Base-by-base conservation (phyloP, 2,888 invertebrate species). In the Subacronicta megacephala region DNA sequence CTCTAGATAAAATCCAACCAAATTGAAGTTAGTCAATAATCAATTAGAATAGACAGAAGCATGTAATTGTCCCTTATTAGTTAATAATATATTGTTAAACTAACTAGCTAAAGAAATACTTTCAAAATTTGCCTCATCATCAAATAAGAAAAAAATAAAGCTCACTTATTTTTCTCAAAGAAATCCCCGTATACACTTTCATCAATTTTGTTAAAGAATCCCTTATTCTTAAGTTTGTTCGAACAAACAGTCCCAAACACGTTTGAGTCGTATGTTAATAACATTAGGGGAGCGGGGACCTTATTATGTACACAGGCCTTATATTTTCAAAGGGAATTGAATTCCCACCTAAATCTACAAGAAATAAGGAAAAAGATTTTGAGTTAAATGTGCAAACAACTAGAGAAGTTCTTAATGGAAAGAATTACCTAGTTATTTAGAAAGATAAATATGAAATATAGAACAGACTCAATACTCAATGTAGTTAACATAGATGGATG, bases 221-320 rank as follows among this genome's bases (percentile, higher is more conserved):
- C 51, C 49, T 56, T 63, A 53, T 73, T 57, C 55, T 70, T 62
- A 58, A 73, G 68, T 65, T 74, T 50, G 46, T 47, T 45, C 46
- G 54, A 56, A 68, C 73, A 82, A 82, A 82, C 76, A 78, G 41
- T 47, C 60, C 45, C 60, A 62, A 72, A 73, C 78, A 70, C 78
- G 78, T 81, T 69, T 75, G 63, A 76, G 62, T 68, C 72, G 75
- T 80, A 78, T 70, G 68, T 77, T 77, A 76, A 67, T 77, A 71
- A 74, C 64, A 68, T 72, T 75, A 71, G 51, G 58, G 40, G 35
- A 49, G 45, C 29, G 38, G 45, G 40, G 47, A 43, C 53, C 60
- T 65, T 70, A 69, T 76, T 75, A 70, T 77, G 70, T 75, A 75
- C 74, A 72, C 60, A 72, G 60, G 55, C 56, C 64, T 57, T 73